Evolutionary conservation across 2,113 vertebrate species (phyloP), one percentile per base, ranked within the genome.

Genomic region (Ceuthmochares aereus): DNA sequence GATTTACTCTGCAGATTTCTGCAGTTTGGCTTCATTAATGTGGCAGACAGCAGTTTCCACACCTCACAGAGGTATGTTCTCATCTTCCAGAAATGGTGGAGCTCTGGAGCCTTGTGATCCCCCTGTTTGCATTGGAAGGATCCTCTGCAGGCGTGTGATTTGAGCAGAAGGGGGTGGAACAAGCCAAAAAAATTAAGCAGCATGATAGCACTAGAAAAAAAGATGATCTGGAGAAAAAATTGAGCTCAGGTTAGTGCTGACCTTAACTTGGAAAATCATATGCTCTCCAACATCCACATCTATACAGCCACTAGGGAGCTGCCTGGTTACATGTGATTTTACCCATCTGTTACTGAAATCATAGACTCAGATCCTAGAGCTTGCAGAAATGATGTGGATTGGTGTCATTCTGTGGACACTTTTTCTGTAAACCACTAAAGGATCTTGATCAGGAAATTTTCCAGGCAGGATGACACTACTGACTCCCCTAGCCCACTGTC

Each of bases 301-400:
- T 68, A 64, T 91, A 74, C 85, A 91, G 93, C 94, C 95, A 89
- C 93, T 90, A 95, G 91, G 89, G 95, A 97, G 94, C 95, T 96
- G 88, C 95, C 93, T 96, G 93, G 88, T 56, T 96, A 92, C 95
- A 83, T 89, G 84, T 90, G 78, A 96, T 87, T 66, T 56, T 79
- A 40, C 80, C 55, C 95, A 77, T 78, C 84, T 93, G 85, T 37
- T 56, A 7, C 62, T 89, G 21, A 60, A 67, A 68, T 58, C 26
- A 59, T 40, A 82, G 20, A 64, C 42, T 42, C 45, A 95, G 54
- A 59, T 4, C 37, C 58, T 59, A 76, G 40, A 64, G 77, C n/a
- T 73, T 72, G 59, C 75, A 80, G 66, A 32, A 87, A 58, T 5
- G 0, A 10, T 55, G 68, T 37, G 58, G 68, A 14, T 73, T 4